These are phyloP conservation scores for Sebastes matsubarae DNA, from an alignment of 2,797 vertebrate genomes.

Conservation along the genomic window DNA sequence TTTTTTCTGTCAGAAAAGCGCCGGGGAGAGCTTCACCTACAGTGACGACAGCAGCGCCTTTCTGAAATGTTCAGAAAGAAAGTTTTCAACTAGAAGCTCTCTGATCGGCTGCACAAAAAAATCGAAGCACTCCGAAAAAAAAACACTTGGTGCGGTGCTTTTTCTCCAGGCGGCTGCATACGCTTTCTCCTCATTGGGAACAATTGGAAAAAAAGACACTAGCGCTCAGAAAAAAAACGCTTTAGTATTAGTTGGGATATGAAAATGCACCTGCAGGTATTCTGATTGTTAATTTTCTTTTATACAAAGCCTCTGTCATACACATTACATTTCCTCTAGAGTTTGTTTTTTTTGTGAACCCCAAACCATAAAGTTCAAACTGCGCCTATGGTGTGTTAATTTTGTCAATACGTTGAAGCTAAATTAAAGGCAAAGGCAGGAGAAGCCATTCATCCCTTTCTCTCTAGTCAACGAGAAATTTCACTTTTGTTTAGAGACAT, in stretches of 20 bases:
- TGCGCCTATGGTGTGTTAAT: not conserved
- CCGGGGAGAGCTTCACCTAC: fast-evolving
- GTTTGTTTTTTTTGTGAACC: not conserved
- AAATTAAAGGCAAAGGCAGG: conserved; percentile 50
- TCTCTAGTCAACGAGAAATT: conserved; percentile 23
- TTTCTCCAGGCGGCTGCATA: too few relatives aligned
- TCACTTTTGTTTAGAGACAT: not conserved
- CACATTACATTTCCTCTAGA: not conserved
- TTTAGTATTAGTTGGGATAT: not conserved
- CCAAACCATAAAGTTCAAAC: not conserved
- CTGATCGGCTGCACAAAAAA: too few relatives aligned
- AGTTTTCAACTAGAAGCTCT: too few relatives aligned
- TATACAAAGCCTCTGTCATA: not conserved
- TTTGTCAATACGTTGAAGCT: conserved; percentile 35
- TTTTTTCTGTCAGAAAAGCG: too few relatives aligned
- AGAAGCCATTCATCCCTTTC: conserved; percentile 29
- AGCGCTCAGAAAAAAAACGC: too few relatives aligned
- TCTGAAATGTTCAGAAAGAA: too few relatives aligned
- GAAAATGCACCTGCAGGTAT: not conserved
- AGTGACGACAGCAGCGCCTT: too few relatives aligned
- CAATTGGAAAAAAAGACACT: not conserved
- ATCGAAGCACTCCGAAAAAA: too few relatives aligned
- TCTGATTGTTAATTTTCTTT: not conserved
- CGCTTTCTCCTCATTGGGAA: too few relatives aligned
- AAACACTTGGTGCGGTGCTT: fast-evolving